A percentile compares a stretch with the other conserved stretches of the same genome.
phyloP scores from a whole-genome alignment of 2,113 vertebrate species.

The Neomonachus schauinslandi region DNA sequence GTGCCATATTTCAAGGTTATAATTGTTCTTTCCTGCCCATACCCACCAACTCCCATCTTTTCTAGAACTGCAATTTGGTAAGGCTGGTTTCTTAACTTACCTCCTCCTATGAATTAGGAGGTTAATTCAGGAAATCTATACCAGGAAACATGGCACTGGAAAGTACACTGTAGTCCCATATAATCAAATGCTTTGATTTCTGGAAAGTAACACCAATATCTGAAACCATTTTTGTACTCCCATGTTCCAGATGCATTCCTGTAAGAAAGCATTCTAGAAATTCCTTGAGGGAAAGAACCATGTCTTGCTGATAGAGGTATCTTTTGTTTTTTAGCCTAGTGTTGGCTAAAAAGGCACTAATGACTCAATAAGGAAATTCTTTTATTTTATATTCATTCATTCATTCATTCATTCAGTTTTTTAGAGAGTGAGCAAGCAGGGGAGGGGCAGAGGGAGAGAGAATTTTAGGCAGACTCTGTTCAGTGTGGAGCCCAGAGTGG shows the following conservation, averaged over 20 bases:
- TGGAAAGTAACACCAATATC: not conserved
- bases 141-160: not conserved
- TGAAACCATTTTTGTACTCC: not conserved
- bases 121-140: conserved; percentile 9
- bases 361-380: not conserved
- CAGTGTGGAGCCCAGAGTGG: not conserved
- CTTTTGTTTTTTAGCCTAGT: not conserved
- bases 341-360: not conserved
- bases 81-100: not conserved
- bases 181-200: conserved; percentile 6
- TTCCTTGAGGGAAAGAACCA: not conserved
- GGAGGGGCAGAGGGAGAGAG: not conserved
- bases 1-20: not conserved
- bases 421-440: not conserved
- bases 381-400: not conserved
- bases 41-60: not conserved
- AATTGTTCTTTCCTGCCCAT: not conserved
- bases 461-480: not conserved
- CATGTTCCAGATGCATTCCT: not conserved
- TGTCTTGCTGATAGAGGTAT: not conserved
- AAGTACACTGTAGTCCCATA: not conserved
- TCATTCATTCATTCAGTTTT: not conserved
- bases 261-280: conserved; percentile 5
- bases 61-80: not conserved
- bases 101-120: not conserved